Evolutionary conservation across 1,140 invertebrate species (phyloP).

Genomic region (Drosophila navojoa): DNA sequence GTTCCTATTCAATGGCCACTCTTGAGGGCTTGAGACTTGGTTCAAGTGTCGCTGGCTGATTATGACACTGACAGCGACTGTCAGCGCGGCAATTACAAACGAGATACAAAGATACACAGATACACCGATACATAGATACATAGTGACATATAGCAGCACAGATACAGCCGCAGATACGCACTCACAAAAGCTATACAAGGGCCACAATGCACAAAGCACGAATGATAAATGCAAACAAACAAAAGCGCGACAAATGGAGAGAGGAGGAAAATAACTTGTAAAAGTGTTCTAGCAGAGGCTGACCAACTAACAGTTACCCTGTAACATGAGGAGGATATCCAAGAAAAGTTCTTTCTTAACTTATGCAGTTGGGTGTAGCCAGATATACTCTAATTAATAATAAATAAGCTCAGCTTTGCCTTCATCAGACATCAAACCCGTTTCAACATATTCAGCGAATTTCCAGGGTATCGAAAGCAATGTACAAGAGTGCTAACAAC

Average conservation of each 20-base stretch:
- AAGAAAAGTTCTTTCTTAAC: too few relatives aligned
- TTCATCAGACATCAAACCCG: too few relatives aligned
- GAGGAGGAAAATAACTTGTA: constrained; percentile 12
- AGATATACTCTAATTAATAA: too few relatives aligned
- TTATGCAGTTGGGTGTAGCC: too few relatives aligned
- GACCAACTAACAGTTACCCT: too few relatives aligned
- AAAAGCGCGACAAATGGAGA: constrained; percentile 37
- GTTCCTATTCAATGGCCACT: background rate
- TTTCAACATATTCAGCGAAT: too few relatives aligned
- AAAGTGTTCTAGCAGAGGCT: too few relatives aligned
- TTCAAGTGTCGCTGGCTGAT: constrained; percentile 58
- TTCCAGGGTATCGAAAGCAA: background rate
- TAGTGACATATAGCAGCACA: too few relatives aligned
- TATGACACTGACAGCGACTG: constrained; percentile 70
- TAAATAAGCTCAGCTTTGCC: too few relatives aligned
- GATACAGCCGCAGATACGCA: constrained; percentile 14
- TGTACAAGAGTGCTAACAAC: constrained; percentile 31
- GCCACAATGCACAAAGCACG: constrained; percentile 52
- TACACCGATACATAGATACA: background rate
- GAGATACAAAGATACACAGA: constrained; percentile 24
- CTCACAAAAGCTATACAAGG: constrained; percentile 61
- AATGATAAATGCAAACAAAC: constrained; percentile 64
- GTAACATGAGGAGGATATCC: too few relatives aligned
- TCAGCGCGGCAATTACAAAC: constrained; percentile 53
- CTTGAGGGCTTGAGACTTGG: constrained; percentile 39